Percentiles rank a stretch among this genome's conserved stretches.
Evolutionary conservation across 2,888 invertebrate species (phyloP).

Genomic region (Ophioninae sp.): DNA sequence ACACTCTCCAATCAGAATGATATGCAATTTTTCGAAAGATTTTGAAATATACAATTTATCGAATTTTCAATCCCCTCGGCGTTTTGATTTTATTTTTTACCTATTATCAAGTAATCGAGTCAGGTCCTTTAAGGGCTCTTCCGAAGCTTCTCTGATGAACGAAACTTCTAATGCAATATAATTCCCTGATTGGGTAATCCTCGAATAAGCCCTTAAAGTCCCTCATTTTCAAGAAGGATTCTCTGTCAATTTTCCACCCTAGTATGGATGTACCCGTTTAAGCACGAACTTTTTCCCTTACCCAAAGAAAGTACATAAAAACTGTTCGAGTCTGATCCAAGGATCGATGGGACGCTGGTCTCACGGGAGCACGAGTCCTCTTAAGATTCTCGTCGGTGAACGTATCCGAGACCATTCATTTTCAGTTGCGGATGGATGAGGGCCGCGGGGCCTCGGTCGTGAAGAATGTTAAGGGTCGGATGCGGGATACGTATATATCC

Average conservation of each 20-base stretch:
- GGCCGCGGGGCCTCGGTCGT: constrained; percentile 41
- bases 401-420: constrained; percentile 59
- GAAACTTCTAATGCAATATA: too few relatives aligned
- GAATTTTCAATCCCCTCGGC: too few relatives aligned
- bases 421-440: constrained; percentile 57
- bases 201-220: too few relatives aligned
- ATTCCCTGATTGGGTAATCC: too few relatives aligned
- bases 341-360: constrained; percentile 50
- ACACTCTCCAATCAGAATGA: too few relatives aligned
- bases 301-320: constrained; percentile 46
- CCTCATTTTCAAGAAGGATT: too few relatives aligned
- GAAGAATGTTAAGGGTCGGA: constrained; percentile 37
- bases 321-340: constrained; percentile 63
- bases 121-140: too few relatives aligned
- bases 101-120: too few relatives aligned
- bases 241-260: not conserved
- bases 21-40: too few relatives aligned
- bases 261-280: not conserved
- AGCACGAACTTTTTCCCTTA: constrained; percentile 3
- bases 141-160: too few relatives aligned
- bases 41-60: too few relatives aligned
- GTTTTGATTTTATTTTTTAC: too few relatives aligned
- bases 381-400: constrained; percentile 59
- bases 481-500: constrained; percentile 20
- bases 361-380: constrained; percentile 60